Evolutionary conservation across 2,888 invertebrate genomes (phyloP).

Genomic region (Polydrusus tereticollis): DNA sequence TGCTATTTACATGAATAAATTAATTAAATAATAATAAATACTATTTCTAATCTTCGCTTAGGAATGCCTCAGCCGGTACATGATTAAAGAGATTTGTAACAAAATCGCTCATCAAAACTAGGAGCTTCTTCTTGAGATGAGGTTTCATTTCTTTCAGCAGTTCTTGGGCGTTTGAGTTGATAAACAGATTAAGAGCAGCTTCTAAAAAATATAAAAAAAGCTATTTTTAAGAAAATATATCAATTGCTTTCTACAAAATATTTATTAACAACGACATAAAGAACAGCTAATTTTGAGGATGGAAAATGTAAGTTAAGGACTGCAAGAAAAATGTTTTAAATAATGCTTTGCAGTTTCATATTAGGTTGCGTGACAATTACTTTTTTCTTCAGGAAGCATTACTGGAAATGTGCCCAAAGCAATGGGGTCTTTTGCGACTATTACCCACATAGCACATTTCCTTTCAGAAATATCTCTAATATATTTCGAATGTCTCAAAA

Average conservation of each 20-base stretch:
- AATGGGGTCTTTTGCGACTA: too few species aligned
- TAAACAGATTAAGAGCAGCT: slow-evolving; percentile 87
- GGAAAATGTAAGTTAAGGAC: too few species aligned
- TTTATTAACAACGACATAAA: too few species aligned
- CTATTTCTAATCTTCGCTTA: slow-evolving; percentile 36
- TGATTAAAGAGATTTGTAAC: slow-evolving; percentile 81
- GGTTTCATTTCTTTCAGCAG: slow-evolving; percentile 90
- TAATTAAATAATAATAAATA: neutral
- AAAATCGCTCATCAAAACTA: slow-evolving; percentile 81
- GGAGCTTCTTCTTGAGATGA: slow-evolving; percentile 80
- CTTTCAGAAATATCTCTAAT: too few species aligned
- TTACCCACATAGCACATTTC: too few species aligned
- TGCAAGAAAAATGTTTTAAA: too few species aligned
- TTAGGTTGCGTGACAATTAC: too few species aligned
- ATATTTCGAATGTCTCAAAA: too few species aligned
- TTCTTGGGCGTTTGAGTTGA: slow-evolving; percentile 88
- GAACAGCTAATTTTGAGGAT: neutral
- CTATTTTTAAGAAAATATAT: neutral
- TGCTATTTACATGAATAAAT: slow-evolving; percentile 10
- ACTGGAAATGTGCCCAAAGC: too few species aligned
- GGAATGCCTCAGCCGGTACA: slow-evolving; percentile 79
- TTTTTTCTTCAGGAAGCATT: too few species aligned
- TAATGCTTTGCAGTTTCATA: too few species aligned
- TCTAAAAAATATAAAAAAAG: slow-evolving; percentile 71
- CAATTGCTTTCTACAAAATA: too few species aligned